Evolutionary conservation across 2,888 invertebrate genomes (phyloP).

Genomic region (Chrysopilus asiliformis): DNA sequence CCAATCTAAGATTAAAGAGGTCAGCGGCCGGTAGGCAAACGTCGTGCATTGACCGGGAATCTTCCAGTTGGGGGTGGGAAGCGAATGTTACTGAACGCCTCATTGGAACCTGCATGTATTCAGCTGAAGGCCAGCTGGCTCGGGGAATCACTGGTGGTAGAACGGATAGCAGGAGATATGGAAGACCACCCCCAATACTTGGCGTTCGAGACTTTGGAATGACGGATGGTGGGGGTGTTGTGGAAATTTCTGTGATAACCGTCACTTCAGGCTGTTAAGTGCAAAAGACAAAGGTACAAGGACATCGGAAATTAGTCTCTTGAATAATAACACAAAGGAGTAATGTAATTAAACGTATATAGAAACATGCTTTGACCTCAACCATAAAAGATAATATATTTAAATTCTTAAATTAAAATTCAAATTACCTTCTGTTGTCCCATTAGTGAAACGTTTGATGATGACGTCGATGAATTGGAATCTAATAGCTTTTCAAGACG

Average conservation of each 20-base stretch:
- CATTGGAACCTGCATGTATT: conserved; percentile 44
- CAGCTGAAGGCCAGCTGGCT: conserved; percentile 65
- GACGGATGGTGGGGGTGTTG: conserved; percentile 13
- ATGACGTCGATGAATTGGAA: conserved; percentile 44
- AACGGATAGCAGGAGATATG: conserved; percentile 55
- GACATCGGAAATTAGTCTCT: too few relatives aligned
- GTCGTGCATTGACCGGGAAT: conserved; percentile 26
- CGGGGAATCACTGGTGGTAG: conserved; percentile 62
- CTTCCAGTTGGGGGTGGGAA: conserved; percentile 50
- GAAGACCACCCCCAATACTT: conserved; percentile 55
- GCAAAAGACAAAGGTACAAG: too few relatives aligned
- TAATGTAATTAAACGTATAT: too few relatives aligned
- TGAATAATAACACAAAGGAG: too few relatives aligned
- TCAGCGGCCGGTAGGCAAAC: conserved; percentile 44
- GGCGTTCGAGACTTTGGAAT: conserved; percentile 39
- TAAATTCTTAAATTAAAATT: too few relatives aligned
- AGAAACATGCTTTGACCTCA: too few relatives aligned
- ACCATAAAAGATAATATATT: too few relatives aligned
- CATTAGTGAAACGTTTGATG: conserved; percentile 35
- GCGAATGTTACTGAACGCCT: conserved; percentile 50
- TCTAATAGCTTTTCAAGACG: conserved; percentile 59
- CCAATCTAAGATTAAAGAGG: conserved; percentile 42
- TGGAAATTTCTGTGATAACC: conserved; percentile 23
- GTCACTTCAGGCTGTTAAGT: conserved; percentile 32
- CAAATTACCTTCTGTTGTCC: conserved; percentile 22